These are phyloP conservation scores for Autographa gamma DNA, from an alignment of 2,888 invertebrate species.

Conservation along the genomic window DNA sequence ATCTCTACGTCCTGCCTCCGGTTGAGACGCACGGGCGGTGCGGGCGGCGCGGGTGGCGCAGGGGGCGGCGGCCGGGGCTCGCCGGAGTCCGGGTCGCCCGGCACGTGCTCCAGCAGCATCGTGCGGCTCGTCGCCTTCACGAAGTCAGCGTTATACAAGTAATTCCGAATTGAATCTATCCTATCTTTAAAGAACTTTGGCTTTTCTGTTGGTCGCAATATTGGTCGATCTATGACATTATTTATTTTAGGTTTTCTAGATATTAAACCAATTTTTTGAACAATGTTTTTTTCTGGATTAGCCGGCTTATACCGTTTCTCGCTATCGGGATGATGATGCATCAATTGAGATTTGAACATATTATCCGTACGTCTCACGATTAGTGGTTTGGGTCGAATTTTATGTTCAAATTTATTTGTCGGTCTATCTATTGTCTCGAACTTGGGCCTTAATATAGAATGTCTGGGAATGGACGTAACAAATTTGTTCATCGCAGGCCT, in stretches of 20 bases:
- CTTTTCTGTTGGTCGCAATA: constrained; percentile 50
- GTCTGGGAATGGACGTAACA: constrained; percentile 43
- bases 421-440: constrained; percentile 57
- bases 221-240: constrained; percentile 57
- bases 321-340: constrained; percentile 48
- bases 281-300: constrained; percentile 41
- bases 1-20: constrained; percentile 26
- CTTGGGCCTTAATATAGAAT: constrained; percentile 62
- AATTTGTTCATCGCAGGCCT: constrained; percentile 16
- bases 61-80: background rate
- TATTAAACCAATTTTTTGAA: constrained; percentile 15
- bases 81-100: constrained; percentile 34
- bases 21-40: constrained; percentile 23
- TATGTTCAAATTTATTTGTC: constrained; percentile 13
- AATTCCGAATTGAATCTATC: constrained; percentile 65
- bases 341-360: constrained; percentile 56
- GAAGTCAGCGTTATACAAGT: constrained; percentile 59
- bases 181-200: constrained; percentile 66
- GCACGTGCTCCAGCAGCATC: background rate
- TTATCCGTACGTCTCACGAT: constrained; percentile 56
- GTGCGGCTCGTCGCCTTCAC: constrained; percentile 35
- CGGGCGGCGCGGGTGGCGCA: no score
- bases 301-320: constrained; percentile 63
- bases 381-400: constrained; percentile 57
- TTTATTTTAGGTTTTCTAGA: constrained; percentile 33